Evolutionary conservation across 2,113 vertebrate genomes (phyloP), one percentile per base, ranked within the genome.

Genomic region (Pituophis catenifer): DNA sequence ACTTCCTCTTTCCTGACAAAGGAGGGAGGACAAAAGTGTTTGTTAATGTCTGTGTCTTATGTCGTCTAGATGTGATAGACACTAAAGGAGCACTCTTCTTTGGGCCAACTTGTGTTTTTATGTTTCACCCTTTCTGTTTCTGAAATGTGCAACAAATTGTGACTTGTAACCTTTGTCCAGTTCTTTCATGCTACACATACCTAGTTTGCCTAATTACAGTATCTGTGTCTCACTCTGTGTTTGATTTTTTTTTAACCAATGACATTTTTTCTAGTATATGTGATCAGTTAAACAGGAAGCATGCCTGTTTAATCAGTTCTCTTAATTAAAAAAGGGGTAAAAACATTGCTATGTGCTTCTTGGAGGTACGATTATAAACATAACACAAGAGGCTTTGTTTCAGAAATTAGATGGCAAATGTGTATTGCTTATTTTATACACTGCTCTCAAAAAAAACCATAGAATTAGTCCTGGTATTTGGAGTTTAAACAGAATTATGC

Each of bases 1-100:
- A 85, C 95, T 97, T 97, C 96, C 95, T 96, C 93, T 97, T 96
- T 94, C 94, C 92, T 95, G 85, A 5, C 19, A 75, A 88, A 23
- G 90, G 44, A 86, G 91, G 93, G 44, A 86, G 92, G 93, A 92
- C 59, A 92, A 86, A 88, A 85, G 17, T 94, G 21, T 26, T 1
- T 15, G 53, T 38, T 54, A 23, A 24, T 54, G 19, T 86, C 33
- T 89, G 3, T 90, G 75, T 38, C 62, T 87, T 52, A 58, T 17
- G 52, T 70, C 26, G 17, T 75, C 12, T 90, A 19, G 9, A 88
- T 88, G 23, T 57, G 52, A 89, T 94, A 88, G 94, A 57, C 5
- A 9, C 12, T 53, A 44, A 48, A 54, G 2, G 5, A 91, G 57
- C 26, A 12, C n/a, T 6, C 86, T 75, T 5, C 8, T 44, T 92